phyloP scores from a whole-genome alignment of 1,140 invertebrate genomes.

The Pygmarrhopalites habei region DNA sequence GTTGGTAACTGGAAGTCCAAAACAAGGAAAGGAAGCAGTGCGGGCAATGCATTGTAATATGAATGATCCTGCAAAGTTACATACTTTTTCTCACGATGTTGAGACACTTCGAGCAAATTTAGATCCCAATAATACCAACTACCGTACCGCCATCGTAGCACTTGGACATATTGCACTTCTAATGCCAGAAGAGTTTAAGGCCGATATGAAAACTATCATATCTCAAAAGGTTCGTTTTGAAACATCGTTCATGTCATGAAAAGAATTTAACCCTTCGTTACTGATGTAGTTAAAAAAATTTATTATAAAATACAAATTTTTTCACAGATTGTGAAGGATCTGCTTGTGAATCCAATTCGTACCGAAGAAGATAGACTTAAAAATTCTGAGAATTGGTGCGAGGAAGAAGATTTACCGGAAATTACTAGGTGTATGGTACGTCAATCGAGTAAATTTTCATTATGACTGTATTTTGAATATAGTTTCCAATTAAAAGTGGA shows the following conservation, averaged over 20 bases:
- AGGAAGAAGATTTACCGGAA: constrained; percentile 76
- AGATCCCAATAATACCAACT: constrained; percentile 70
- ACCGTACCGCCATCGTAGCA: constrained; percentile 85
- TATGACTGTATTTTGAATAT: too few species aligned
- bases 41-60: constrained; percentile 84
- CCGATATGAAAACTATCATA: constrained; percentile 87
- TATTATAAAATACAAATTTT: too few species aligned
- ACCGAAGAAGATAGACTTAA: constrained; percentile 30
- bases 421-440: constrained; percentile 82
- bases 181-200: constrained; percentile 77
- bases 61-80: constrained; percentile 40
- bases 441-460: too few species aligned
- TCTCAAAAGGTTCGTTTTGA: constrained; percentile 61
- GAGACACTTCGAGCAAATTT: constrained; percentile 46
- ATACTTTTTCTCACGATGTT: constrained; percentile 37
- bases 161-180: constrained; percentile 90
- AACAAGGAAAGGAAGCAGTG: constrained; percentile 93
- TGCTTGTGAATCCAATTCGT: constrained; percentile 67
- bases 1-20: constrained; percentile 77
- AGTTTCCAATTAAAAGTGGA: too few species aligned
- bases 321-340: constrained; percentile 84
- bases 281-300: too few species aligned
- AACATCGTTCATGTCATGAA: too few species aligned
- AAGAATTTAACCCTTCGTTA: too few species aligned
- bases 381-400: constrained; percentile 67